Evolutionary conservation across 2,888 invertebrate genomes (phyloP).

Genomic region (Yponomeuta plumbellus): DNA sequence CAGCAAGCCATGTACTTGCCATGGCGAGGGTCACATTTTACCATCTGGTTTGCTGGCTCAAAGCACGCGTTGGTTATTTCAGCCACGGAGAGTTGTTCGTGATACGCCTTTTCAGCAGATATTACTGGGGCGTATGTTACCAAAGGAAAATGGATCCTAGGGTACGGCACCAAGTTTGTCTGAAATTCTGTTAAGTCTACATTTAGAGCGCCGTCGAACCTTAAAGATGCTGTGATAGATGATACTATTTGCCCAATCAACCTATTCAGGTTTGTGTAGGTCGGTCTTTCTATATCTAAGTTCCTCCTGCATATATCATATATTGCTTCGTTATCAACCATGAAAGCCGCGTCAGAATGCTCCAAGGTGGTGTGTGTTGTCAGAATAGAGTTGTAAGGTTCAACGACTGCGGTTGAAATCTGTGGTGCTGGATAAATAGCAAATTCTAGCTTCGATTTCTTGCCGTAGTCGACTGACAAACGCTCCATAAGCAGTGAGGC

Average conservation of each 20-base stretch:
- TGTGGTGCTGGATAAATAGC: conserved; percentile 97
- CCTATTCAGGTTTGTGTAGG: conserved; percentile 96
- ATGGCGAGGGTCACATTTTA: conserved; percentile 92
- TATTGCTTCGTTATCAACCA: conserved; percentile 94
- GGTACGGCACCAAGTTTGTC: conserved; percentile 94
- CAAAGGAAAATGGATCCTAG: conserved; percentile 95
- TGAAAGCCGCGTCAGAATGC: conserved; percentile 96
- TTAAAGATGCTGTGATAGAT: conserved; percentile 92
- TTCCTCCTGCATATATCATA: conserved; percentile 95
- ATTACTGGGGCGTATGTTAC: conserved; percentile 94
- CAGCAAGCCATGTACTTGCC: conserved; percentile 97
- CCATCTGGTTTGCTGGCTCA: conserved; percentile 97
- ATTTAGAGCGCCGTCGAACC: conserved; percentile 94
- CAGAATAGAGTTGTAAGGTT: conserved; percentile 97
- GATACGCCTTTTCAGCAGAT: conserved; percentile 95
- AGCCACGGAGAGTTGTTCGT: conserved; percentile 92
- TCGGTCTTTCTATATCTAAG: conserved; percentile 95
- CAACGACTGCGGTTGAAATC: conserved; percentile 92
- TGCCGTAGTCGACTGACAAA: conserved; percentile 95
- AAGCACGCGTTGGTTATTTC: conserved; percentile 97
- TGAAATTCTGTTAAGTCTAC: conserved; percentile 96
- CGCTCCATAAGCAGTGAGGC: conserved; percentile 96
- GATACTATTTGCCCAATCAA: conserved; percentile 96
- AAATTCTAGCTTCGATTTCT: conserved; percentile 95
- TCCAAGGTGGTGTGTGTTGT: conserved; percentile 96